Evolutionary conservation across 1,140 invertebrate species (phyloP), one percentile per base, ranked within the genome.

Genomic region (Harpegnathos saltator): DNA sequence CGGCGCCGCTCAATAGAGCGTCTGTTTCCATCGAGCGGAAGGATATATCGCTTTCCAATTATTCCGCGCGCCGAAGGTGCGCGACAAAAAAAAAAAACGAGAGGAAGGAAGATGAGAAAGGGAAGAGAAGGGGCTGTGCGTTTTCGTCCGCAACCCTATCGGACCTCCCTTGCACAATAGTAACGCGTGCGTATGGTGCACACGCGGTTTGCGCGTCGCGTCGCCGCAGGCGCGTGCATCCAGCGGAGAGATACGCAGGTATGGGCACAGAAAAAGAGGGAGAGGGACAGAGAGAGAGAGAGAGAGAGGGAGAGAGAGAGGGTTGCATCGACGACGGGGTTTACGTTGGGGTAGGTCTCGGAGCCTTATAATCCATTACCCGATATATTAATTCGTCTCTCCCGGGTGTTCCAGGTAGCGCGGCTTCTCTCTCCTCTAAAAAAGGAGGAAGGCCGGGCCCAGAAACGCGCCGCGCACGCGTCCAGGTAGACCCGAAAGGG

Each of bases 361-460:
- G 73, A 38, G 44, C 61, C 72, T 90, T 90, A n/a, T n/a, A 90
- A 92, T 91, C 91, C 87, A 88, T 88, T 88, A 84, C 86, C 87
- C 89, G 91, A 91, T 72, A 89, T 92, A 92, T 92, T 93, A 93
- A 93, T 92, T 91, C 91, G 83, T 90, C 72, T 89, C 33, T 38
- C 78, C 63, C 24, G 65, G 86, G 81, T 77, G 82, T 68, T 85
- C 81, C 91, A 93, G 91, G 92, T 93, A 92, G 89, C 72, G 59
- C 65, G 22, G n/a, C 52, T 63, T 59, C 69, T 33, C 61, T 54
- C 29, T 22, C 38, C 19, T 33, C n/a, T 59, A 66, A 84, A 84
- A 88, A 84, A 73, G 63, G 66, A 78, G n/a, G n/a, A n/a, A n/a
- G n/a, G n/a, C 66, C 12, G 54, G 22, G 69, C 15, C 24, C 69